Conservation (phyloP, 2,888 invertebrate species). For the Cephus pulcher region DNA sequence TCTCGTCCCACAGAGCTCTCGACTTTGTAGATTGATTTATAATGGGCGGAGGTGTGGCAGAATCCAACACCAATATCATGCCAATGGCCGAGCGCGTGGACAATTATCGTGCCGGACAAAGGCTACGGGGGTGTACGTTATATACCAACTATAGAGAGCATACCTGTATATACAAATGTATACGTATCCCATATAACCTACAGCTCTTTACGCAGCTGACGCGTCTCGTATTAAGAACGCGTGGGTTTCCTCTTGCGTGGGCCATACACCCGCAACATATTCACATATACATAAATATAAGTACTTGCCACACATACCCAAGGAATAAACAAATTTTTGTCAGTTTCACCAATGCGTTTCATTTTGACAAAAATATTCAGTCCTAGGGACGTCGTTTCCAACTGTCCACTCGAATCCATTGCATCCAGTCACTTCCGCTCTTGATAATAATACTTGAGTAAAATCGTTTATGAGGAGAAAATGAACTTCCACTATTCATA, state of each 20-base stretch:
- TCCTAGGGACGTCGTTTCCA: no score
- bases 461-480: no score
- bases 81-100: conserved; percentile 42
- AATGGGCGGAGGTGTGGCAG: conserved; percentile 52
- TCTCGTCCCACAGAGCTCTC: not conserved
- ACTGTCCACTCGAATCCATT: no score
- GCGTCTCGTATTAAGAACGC: conserved; percentile 48
- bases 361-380: no score
- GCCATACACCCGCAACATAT: conserved; percentile 47
- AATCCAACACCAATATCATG: conserved; percentile 54
- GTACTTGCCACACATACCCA: no score
- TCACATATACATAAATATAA: not conserved
- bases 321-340: no score
- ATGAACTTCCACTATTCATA: no score
- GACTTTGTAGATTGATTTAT: conserved; percentile 49
- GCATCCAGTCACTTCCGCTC: no score
- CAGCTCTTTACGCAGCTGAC: conserved; percentile 58
- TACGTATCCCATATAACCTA: conserved; percentile 25
- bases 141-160: conserved; percentile 24
- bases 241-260: conserved; percentile 51
- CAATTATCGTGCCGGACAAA: conserved; percentile 55
- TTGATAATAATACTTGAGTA: no score
- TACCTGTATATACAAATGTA: conserved; percentile 17
- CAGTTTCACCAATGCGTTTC: no score
- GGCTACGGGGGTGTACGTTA: conserved; percentile 48